A percentile compares a stretch with the other conserved stretches of the same genome.
These are phyloP conservation scores for Oeneis ivallda DNA, from an alignment of 2,888 invertebrate species.

Conservation along the genomic window DNA sequence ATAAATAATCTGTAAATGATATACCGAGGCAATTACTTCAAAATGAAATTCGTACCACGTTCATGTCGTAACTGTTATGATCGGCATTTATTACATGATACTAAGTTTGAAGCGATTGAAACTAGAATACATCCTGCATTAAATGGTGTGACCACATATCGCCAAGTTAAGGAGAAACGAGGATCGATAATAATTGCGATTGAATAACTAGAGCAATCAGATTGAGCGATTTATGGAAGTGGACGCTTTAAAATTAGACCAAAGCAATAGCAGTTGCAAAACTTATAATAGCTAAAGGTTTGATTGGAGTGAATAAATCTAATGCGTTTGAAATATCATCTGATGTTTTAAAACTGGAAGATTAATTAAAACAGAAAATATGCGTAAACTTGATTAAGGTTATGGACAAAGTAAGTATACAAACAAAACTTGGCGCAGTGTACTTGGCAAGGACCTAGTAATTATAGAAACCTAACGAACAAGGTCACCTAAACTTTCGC, in stretches of 20 bases:
- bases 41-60: conserved; percentile 3
- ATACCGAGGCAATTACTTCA: conserved; percentile 9
- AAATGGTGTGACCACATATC: neutral
- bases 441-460: conserved; percentile 35
- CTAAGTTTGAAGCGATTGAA: conserved; percentile 10
- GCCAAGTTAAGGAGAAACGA: neutral
- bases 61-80: neutral
- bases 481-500: conserved; percentile 61
- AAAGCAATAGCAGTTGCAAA: neutral
- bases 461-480: conserved; percentile 41
- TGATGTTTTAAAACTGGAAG: neutral
- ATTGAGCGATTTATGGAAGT: conserved; percentile 1
- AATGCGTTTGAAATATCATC: neutral
- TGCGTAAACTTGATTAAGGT: neutral
- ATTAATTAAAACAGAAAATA: neutral
- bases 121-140: conserved; percentile 9
- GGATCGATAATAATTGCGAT: conserved; percentile 8
- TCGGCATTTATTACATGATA: neutral
- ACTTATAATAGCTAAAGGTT: neutral
- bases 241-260: conserved; percentile 5
- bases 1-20: conserved; percentile 7
- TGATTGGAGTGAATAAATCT: neutral
- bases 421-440: conserved; percentile 28
- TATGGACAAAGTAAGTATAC: conserved; percentile 12
- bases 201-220: neutral